These are phyloP conservation scores for Andrena hattorfiana DNA, from an alignment of 2,888 invertebrate species.

Conservation along the genomic window DNA sequence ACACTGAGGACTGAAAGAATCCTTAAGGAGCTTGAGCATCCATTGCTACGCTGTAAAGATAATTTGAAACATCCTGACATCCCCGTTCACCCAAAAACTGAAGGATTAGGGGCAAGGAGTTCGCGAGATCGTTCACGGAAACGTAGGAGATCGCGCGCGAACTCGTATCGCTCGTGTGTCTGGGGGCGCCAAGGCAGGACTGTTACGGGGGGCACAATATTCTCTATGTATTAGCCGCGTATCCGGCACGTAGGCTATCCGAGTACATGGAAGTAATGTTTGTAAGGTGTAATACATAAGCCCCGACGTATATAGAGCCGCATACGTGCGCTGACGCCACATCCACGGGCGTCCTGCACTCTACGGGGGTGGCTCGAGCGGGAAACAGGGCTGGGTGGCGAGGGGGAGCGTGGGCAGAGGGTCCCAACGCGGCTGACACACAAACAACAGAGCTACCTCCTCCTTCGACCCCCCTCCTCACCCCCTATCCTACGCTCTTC, in stretches of 20 bases:
- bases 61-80: not conserved
- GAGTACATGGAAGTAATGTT: conserved; percentile 74
- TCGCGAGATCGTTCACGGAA: conserved; percentile 36
- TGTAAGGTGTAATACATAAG: conserved; percentile 78
- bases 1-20: too few species aligned
- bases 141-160: conserved; percentile 64
- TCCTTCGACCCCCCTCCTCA: conserved; percentile 58
- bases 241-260: conserved; percentile 75
- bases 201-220: conserved; percentile 74
- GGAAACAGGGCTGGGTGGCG: conserved; percentile 71
- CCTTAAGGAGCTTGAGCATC: not conserved
- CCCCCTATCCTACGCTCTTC: conserved; percentile 60
- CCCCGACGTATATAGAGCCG: conserved; percentile 56
- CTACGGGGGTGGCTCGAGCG: conserved; percentile 75
- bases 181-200: conserved; percentile 35
- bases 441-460: conserved; percentile 82
- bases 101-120: conserved; percentile 6
- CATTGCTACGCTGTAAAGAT: conserved; percentile 17
- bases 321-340: conserved; percentile 65
- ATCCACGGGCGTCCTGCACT: conserved; percentile 67
- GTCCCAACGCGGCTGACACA: conserved; percentile 85
- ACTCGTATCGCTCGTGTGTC: conserved; percentile 61
- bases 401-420: conserved; percentile 73
- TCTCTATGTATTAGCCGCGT: conserved; percentile 79
- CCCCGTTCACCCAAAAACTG: conserved; percentile 4